These are phyloP conservation scores for cattle (Bos taurus) DNA, from an alignment of 2,113 vertebrate genomes.

Conservation along the genomic window DNA sequence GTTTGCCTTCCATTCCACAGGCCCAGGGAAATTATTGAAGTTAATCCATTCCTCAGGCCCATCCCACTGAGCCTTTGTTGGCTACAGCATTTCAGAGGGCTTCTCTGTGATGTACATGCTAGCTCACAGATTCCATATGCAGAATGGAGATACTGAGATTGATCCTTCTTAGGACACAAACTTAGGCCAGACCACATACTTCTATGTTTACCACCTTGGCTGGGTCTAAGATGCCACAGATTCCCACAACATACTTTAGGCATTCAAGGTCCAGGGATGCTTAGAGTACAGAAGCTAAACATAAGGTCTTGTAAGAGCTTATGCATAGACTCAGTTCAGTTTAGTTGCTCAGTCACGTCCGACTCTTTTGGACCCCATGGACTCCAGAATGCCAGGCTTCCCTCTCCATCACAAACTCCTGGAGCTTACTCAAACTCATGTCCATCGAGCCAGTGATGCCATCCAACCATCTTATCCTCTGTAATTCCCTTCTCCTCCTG, in stretches of 20 bases:
- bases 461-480: background rate
- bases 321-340: background rate
- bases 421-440: background rate
- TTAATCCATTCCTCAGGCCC: background rate
- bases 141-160: background rate
- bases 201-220: background rate
- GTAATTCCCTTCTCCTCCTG: background rate
- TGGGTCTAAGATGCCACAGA: background rate
- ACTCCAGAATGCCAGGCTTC: background rate
- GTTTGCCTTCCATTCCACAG: background rate
- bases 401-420: background rate
- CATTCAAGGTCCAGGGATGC: background rate
- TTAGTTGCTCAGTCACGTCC: fast-evolving
- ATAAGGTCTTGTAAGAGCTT: background rate
- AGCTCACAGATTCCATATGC: background rate
- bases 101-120: background rate
- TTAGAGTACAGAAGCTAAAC: background rate
- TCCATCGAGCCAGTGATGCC: fast-evolving
- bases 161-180: background rate
- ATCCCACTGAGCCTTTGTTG: background rate
- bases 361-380: fast-evolving
- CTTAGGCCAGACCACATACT: background rate
- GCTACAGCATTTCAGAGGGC: background rate
- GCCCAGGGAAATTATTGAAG: background rate
- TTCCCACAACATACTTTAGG: background rate